Percentiles rank a stretch among this genome's conserved stretches.
Conservation (phyloP, 2,797 vertebrate genomes). For the Pampus argenteus region DNA sequence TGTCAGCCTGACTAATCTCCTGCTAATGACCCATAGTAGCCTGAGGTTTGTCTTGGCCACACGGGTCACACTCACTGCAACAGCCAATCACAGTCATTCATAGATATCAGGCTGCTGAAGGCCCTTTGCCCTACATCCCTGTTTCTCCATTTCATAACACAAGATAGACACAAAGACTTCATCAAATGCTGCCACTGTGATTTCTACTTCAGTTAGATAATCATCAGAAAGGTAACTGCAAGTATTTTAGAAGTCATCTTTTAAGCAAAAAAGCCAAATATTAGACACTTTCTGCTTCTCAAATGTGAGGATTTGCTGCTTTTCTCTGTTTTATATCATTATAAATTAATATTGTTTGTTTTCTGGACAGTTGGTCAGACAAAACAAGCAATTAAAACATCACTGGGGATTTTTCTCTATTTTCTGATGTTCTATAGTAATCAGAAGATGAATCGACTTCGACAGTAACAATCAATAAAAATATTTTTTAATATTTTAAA, state of each 20-base stretch:
- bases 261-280: not conserved
- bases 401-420: too few species aligned
- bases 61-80: constrained; percentile 27
- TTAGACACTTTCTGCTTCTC: too few species aligned
- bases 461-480: too few species aligned
- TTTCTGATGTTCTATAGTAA: too few species aligned
- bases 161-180: not conserved
- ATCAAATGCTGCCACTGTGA: not conserved
- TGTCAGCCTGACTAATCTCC: constrained; percentile 56
- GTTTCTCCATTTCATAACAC: not conserved
- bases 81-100: constrained; percentile 44
- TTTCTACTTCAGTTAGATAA: not conserved
- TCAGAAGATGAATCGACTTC: too few species aligned
- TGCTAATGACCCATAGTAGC: constrained; percentile 66
- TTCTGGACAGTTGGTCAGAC: too few species aligned
- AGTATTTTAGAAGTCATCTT: not conserved
- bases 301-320: too few species aligned
- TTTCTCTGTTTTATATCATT: too few species aligned
- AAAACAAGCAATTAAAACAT: too few species aligned
- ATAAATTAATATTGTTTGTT: too few species aligned
- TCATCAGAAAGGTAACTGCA: not conserved
- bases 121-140: constrained; percentile 18
- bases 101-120: constrained; percentile 6
- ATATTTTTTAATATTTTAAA: too few species aligned
- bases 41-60: constrained; percentile 69